Base-by-base conservation (phyloP, 2,113 vertebrate genomes). In the Fregetta grallaria region DNA sequence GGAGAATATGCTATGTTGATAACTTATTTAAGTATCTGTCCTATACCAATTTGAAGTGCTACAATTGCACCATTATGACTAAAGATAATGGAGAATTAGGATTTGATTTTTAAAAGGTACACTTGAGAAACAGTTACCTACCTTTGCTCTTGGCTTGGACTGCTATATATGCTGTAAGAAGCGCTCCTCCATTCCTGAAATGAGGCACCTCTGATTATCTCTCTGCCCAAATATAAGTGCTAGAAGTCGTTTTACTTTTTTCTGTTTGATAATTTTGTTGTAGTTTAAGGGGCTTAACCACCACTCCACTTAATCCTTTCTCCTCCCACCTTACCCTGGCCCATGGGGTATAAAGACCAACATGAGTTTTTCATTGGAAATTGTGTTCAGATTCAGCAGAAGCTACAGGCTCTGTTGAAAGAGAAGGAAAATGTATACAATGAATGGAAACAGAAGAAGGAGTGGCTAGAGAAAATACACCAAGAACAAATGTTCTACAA, bases 401-500 rank as follows among this genome's bases (percentile, higher is more conserved):
- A 98, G 83, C 97, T 99, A 15, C 82, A 74, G 8, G 88, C 82
- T 40, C 95, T 99, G 40, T 91, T 96, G 91, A 88, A 97, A 55
- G 97, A 98, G 66, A 97, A 97, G 30, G 78, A 97, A 16, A 97
- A 94, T 5, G 97, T 99, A 56, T 98, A 98, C 93, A 81, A 85
- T 72, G 98, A 98, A 74, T 99, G 99, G 99, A 96, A 96, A 47
- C 72, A 77, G 79, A 98, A 99, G 68, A 98, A 98, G 42, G 95
- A 94, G 77, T 98, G 98, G 97, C 88, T 99, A 62, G 98, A 98
- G 73, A 97, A 92, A 63, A 76, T 92, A 18, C 96, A 98, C 70
- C 96, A 92, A 94, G 98, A 99, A 95, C 99, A 99, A 95, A 92
- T 97, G 67, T 99, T 99, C 97, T 98, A 98, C 96, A 98, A 98